Conservation (phyloP, 2,797 vertebrate genomes). For the Gymnopithys bicolor region DNA sequence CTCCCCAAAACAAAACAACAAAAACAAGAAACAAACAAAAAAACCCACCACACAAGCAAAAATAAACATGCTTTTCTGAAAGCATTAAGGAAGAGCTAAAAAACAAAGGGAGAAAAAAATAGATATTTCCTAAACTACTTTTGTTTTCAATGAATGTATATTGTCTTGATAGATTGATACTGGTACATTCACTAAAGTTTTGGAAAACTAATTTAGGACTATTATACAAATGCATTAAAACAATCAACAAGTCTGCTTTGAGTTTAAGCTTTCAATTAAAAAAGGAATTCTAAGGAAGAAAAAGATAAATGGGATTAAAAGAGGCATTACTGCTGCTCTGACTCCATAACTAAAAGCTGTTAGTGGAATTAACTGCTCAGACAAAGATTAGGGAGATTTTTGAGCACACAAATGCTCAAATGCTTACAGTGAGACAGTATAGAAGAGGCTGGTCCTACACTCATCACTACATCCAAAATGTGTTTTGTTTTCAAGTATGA, state of each 20-base stretch:
- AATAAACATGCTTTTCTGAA: not conserved
- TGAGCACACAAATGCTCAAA: not conserved
- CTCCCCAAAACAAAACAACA: not conserved
- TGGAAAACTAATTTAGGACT: not conserved
- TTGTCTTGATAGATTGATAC: not conserved
- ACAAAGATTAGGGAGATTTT: not conserved
- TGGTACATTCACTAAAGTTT: not conserved
- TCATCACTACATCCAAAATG: not conserved
- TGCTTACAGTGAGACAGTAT: not conserved
- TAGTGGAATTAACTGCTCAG: not conserved
- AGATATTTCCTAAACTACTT: not conserved
- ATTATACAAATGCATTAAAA: not conserved
- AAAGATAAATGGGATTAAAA: not conserved
- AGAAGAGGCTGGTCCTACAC: not conserved
- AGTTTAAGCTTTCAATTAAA: not conserved
- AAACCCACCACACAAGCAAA: not conserved
- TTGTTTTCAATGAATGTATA: not conserved
- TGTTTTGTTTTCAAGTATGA: not conserved
- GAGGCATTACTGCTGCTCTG: not conserved
- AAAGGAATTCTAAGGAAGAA: not conserved
- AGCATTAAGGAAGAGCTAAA: not conserved
- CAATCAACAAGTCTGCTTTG: not conserved
- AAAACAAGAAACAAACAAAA: too few species aligned
- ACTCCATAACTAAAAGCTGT: not conserved
- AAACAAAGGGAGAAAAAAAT: accelerated